Evolutionary conservation across 2,888 invertebrate species (phyloP).

Genomic region (Eristalis pertinax): DNA sequence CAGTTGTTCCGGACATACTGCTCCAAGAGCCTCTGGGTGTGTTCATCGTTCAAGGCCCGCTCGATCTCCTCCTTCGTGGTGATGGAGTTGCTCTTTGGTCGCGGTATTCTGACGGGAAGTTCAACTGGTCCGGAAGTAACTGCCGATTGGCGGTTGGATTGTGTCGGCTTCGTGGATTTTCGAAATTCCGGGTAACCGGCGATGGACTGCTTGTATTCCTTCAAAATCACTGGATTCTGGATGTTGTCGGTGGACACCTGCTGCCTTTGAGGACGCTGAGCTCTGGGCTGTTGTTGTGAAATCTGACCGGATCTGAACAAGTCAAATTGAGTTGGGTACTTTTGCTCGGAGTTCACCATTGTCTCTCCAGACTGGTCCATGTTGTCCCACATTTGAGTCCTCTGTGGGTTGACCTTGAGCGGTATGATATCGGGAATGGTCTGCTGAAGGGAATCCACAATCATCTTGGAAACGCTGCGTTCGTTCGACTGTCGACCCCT

Average conservation of each 20-base stretch:
- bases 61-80: conserved; percentile 78
- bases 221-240: conserved; percentile 45
- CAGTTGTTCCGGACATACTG: conserved; percentile 74
- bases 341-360: conserved; percentile 7
- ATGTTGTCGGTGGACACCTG: conserved; percentile 9
- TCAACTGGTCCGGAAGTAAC: conserved; percentile 37
- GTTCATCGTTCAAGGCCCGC: conserved; percentile 77
- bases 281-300: background rate
- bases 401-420: background rate
- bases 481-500: background rate
- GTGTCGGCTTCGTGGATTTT: background rate
- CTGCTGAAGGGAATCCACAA: conserved; percentile 39
- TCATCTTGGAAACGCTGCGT: conserved; percentile 28
- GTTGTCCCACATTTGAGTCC: conserved; percentile 28
- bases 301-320: background rate
- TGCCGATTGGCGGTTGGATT: background rate
- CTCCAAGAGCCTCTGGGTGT: conserved; percentile 76
- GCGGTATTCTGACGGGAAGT: conserved; percentile 71
- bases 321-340: background rate
- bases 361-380: conserved; percentile 4
- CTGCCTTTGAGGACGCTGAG: background rate
- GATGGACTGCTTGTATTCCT: conserved; percentile 47
- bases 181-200: conserved; percentile 5
- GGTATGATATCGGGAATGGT: conserved; percentile 60
- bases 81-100: conserved; percentile 76